These are phyloP conservation scores for Chloroclystis v-ata DNA, from an alignment of 2,888 invertebrate species.

Conservation along the genomic window DNA sequence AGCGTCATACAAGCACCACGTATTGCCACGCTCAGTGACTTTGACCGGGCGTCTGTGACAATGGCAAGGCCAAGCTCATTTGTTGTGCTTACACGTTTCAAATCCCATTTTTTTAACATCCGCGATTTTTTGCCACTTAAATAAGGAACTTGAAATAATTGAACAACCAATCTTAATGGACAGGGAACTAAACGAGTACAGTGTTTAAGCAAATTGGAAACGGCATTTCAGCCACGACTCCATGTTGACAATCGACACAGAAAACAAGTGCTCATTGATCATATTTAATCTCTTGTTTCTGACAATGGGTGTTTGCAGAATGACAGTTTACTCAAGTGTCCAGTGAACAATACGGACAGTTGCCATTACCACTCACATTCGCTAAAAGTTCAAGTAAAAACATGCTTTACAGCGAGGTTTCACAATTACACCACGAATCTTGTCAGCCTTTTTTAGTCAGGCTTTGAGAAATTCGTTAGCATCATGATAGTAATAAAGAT, in stretches of 20 bases:
- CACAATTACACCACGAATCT: too few relatives aligned
- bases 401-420: too few relatives aligned
- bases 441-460: too few relatives aligned
- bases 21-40: constrained; percentile 43
- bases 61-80: constrained; percentile 52
- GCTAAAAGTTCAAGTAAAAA: neutral
- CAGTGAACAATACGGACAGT: constrained; percentile 39
- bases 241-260: constrained; percentile 32
- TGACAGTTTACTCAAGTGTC: constrained; percentile 50
- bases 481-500: too few relatives aligned
- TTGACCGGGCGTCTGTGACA: constrained; percentile 50
- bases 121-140: constrained; percentile 30
- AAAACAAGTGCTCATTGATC: constrained; percentile 32
- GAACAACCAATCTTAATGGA: constrained; percentile 8
- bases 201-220: neutral
- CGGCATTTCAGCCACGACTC: constrained; percentile 4
- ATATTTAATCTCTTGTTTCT: constrained; percentile 34
- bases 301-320: constrained; percentile 54
- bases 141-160: constrained; percentile 13
- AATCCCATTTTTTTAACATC: constrained; percentile 33
- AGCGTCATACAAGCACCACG: neutral
- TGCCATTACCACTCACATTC: constrained; percentile 6
- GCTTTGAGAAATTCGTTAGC: too few relatives aligned
- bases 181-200: neutral
- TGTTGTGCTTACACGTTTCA: constrained; percentile 38